Conservation (phyloP, 2,888 invertebrate species). For the Hirtodrosophila histrioides region DNA sequence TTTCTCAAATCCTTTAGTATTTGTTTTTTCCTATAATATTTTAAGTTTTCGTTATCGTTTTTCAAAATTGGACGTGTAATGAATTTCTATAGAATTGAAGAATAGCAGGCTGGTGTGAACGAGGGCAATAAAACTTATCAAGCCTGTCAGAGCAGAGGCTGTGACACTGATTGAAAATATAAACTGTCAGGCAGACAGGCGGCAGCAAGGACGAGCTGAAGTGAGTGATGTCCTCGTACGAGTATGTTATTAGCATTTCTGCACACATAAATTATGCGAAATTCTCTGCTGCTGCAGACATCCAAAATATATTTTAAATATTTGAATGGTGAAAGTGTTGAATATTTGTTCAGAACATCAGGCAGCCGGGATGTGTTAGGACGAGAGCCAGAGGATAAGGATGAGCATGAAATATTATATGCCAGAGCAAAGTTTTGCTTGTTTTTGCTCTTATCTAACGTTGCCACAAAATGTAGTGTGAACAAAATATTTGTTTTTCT, state of each 20-base stretch:
- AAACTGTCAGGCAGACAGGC: conserved; percentile 43
- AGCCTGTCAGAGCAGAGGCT: conserved; percentile 50
- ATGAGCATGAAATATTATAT: conserved; percentile 17
- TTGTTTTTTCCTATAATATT: not conserved
- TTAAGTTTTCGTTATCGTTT: too few relatives aligned
- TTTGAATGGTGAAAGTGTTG: conserved; percentile 73
- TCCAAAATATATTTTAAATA: conserved; percentile 66
- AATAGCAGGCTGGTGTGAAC: conserved; percentile 4
- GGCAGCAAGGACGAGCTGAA: conserved; percentile 6
- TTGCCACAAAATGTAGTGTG: conserved; percentile 24
- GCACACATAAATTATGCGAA: conserved; percentile 71
- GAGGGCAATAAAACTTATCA: conserved; percentile 61
- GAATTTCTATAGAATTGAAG: conserved; percentile 45
- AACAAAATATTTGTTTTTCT: conserved; percentile 19
- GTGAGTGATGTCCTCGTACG: conserved; percentile 17
- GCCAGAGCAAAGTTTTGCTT: conserved; percentile 33
- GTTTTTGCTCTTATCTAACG: conserved; percentile 16
- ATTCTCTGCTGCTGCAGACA: conserved; percentile 29
- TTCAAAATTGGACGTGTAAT: conserved; percentile 20
- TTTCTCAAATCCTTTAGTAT: too few relatives aligned
- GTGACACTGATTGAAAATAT: conserved; percentile 77
- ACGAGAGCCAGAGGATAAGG: not conserved
- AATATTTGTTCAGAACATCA: conserved; percentile 37
- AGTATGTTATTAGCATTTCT: conserved; percentile 64
- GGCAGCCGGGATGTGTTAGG: conserved; percentile 7